Conservation (phyloP, 2,888 invertebrate species). For the Diarsia rubi region DNA sequence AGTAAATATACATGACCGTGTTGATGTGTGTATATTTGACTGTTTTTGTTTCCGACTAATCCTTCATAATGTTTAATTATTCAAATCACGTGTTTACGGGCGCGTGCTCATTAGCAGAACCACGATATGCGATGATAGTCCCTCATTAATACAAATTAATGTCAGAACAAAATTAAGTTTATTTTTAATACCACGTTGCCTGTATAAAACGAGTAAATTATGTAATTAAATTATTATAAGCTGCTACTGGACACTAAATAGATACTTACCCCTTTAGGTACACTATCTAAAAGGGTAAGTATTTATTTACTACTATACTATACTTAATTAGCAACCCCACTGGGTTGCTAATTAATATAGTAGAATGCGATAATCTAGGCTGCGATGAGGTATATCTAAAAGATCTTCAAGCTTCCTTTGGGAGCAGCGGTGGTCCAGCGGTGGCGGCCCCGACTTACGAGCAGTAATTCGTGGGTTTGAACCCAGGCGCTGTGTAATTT, state of each 20-base stretch:
- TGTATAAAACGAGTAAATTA: background rate
- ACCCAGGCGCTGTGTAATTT: too few species aligned
- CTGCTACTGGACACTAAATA: background rate
- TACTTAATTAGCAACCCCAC: too few species aligned
- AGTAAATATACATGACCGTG: too few species aligned
- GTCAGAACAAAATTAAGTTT: background rate
- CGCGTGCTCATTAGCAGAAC: conserved; percentile 12
- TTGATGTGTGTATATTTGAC: too few species aligned
- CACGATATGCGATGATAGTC: background rate
- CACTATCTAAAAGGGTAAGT: too few species aligned
- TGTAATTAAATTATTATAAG: background rate
- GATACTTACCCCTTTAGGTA: too few species aligned
- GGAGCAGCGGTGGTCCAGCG: too few species aligned
- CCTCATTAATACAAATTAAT: conserved; percentile 15
- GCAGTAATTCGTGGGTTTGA: too few species aligned
- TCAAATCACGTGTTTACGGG: background rate
- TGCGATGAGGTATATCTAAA: background rate
- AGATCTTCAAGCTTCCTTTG: background rate
- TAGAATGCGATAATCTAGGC: background rate
- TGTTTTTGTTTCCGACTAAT: background rate
- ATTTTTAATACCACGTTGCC: background rate
- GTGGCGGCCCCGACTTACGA: too few species aligned
- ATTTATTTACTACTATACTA: too few species aligned
- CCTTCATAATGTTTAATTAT: background rate
- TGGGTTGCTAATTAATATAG: background rate